Conservation (phyloP, 2,888 invertebrate species). For the Prosapia bicincta region DNA sequence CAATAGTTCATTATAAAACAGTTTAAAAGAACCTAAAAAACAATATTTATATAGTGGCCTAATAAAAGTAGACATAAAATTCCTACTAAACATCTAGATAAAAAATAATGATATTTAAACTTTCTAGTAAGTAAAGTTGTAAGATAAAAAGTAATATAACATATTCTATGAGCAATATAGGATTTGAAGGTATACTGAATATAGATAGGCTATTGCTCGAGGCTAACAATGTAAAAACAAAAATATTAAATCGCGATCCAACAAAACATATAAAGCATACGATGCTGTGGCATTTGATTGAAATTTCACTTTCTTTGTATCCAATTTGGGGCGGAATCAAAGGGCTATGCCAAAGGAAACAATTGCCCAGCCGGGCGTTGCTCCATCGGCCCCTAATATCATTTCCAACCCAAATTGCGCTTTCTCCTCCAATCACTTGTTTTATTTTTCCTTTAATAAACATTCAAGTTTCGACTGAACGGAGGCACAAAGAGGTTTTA, state of each 20-base stretch:
- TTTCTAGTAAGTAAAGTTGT: no score
- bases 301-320: background rate
- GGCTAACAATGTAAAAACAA: no score
- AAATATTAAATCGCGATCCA: background rate
- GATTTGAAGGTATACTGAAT: no score
- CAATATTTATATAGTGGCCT: no score
- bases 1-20: no score
- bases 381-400: background rate
- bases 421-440: constrained; percentile 4
- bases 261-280: background rate
- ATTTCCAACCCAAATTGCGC: constrained; percentile 17
- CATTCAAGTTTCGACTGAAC: background rate
- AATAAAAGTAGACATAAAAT: no score
- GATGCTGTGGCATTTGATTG: background rate
- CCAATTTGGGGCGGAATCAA: background rate
- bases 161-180: no score
- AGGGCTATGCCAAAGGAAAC: background rate
- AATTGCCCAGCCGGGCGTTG: background rate
- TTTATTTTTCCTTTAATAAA: background rate
- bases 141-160: no score
- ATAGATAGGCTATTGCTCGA: no score
- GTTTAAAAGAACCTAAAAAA: no score
- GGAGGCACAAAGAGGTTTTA: background rate
- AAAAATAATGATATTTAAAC: no score
- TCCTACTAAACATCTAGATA: no score